Evolutionary conservation across 2,797 vertebrate species (phyloP).

Genomic region (Enteromius treurensis): DNA sequence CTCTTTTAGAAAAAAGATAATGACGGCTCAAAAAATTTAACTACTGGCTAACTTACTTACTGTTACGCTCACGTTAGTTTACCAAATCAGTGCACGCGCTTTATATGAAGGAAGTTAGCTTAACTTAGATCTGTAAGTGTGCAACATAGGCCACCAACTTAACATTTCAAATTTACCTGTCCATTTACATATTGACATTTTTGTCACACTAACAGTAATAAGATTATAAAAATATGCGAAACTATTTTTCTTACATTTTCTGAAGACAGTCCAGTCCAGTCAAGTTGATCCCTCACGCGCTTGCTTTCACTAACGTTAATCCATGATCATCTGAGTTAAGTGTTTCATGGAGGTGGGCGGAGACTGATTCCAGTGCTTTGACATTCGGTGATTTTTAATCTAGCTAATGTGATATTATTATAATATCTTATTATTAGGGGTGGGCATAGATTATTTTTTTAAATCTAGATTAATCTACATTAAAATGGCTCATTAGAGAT

Average conservation of each 20-base stretch:
- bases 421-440: too few species aligned
- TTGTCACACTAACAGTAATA: background rate
- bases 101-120: too few species aligned
- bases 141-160: background rate
- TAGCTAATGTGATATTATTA: background rate
- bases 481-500: too few species aligned
- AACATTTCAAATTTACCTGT: background rate
- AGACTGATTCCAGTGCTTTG: background rate
- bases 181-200: too few species aligned
- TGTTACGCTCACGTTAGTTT: background rate
- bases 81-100: background rate
- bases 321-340: background rate
- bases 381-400: background rate
- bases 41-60: background rate
- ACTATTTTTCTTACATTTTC: constrained; percentile 19
- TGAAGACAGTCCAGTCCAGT: constrained; percentile 11
- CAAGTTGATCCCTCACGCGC: background rate
- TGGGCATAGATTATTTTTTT: too few species aligned
- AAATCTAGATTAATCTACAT: too few species aligned
- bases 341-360: constrained; percentile 31
- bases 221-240: background rate
- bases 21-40: background rate
- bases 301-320: constrained; percentile 21
- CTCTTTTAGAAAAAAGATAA: background rate
- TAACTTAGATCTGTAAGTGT: background rate